Conservation (phyloP, 2,888 invertebrate species). For the Brachylomia viminalis region DNA sequence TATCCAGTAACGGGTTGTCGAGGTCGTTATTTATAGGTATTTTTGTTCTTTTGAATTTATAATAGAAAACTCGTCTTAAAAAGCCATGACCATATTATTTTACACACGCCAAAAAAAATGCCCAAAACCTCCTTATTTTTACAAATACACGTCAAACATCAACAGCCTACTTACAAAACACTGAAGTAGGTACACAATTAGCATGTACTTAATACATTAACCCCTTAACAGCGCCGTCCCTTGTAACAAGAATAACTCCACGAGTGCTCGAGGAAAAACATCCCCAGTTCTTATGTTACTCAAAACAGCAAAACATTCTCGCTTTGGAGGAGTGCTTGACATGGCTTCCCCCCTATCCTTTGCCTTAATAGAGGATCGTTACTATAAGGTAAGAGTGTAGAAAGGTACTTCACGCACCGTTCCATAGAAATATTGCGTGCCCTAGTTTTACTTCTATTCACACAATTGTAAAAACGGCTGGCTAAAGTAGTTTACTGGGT, state of each 20-base stretch:
- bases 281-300: conserved; percentile 68
- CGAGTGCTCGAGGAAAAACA: conserved; percentile 60
- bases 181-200: neutral
- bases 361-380: conserved; percentile 79
- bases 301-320: conserved; percentile 76
- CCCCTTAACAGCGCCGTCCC: conserved; percentile 17
- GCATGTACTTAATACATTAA: conserved; percentile 17
- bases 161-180: conserved; percentile 24
- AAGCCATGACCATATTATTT: neutral
- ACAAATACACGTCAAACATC: neutral
- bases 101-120: neutral
- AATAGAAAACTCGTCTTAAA: neutral
- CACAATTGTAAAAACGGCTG: conserved; percentile 71
- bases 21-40: neutral
- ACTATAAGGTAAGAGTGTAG: conserved; percentile 71
- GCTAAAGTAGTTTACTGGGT: conserved; percentile 73
- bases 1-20: too few relatives aligned
- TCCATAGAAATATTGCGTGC: conserved; percentile 80
- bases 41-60: neutral
- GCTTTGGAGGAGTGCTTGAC: conserved; percentile 70
- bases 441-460: conserved; percentile 77
- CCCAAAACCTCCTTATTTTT: neutral
- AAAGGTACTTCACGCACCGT: conserved; percentile 75
- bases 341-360: conserved; percentile 59
- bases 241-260: conserved; percentile 43